Conservation (phyloP, 2,113 vertebrate species). For the Sinocyclocheilus anophthalmus region DNA sequence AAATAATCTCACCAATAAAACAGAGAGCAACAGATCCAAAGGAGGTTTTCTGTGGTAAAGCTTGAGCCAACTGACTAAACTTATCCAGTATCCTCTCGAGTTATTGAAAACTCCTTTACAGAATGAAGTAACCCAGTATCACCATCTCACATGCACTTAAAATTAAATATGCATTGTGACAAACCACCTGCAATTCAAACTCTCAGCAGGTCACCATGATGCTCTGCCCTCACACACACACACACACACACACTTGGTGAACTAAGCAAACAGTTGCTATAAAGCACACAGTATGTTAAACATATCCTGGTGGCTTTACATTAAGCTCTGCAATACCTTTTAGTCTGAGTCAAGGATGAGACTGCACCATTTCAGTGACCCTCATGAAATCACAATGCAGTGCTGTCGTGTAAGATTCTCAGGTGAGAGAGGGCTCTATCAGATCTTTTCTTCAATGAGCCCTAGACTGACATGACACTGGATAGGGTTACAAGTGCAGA, state of each 20-base stretch:
- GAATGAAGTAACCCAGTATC: conserved; percentile 47
- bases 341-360: background rate
- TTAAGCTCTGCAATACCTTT: background rate
- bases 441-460: background rate
- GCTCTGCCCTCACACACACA: background rate
- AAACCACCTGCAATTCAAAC: conserved; percentile 54
- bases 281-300: background rate
- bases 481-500: conserved; percentile 30
- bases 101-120: conserved; percentile 27
- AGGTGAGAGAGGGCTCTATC: background rate
- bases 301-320: background rate
- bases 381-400: conserved; percentile 19
- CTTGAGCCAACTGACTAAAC: conserved; percentile 1
- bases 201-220: conserved; percentile 40
- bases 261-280: conserved; percentile 25
- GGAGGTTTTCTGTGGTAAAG: background rate
- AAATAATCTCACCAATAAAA: background rate
- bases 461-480: conserved; percentile 8
- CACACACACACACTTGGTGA: background rate
- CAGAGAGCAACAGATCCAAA: background rate
- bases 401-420: background rate
- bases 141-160: conserved; percentile 28
- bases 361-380: background rate
- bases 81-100: conserved; percentile 17
- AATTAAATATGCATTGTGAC: conserved; percentile 57